These are phyloP conservation scores for Salticus scenicus DNA, from an alignment of 2,888 invertebrate genomes.

Conservation along the genomic window DNA sequence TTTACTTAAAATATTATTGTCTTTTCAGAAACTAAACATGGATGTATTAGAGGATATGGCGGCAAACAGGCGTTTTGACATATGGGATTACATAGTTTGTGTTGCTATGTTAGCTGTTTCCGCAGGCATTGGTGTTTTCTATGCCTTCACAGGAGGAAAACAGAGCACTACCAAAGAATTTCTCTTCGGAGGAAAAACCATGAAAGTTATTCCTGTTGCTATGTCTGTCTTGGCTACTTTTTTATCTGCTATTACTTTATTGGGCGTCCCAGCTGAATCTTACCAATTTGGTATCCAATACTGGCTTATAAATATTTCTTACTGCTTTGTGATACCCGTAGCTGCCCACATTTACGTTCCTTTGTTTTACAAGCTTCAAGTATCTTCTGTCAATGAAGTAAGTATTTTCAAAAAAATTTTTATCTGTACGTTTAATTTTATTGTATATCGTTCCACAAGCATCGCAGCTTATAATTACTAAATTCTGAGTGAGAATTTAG, in stretches of 20 bases:
- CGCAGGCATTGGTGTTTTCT: slow-evolving; percentile 88
- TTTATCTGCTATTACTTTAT: slow-evolving; percentile 90
- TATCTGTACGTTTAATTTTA: too few species aligned
- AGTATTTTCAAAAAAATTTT: too few species aligned
- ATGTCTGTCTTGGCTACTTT: slow-evolving; percentile 93
- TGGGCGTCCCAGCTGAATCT: slow-evolving; percentile 94
- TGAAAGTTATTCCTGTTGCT: slow-evolving; percentile 91
- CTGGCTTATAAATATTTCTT: slow-evolving; percentile 87
- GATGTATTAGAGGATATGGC: not conserved
- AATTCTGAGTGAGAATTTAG: too few species aligned
- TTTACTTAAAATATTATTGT: not conserved
- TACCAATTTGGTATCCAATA: slow-evolving; percentile 91
- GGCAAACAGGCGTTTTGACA: slow-evolving; percentile 51
- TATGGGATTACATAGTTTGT: slow-evolving; percentile 84
- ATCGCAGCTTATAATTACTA: too few species aligned
- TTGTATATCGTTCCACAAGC: too few species aligned
- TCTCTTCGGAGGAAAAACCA: slow-evolving; percentile 85
- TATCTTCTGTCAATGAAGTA: slow-evolving; percentile 92
- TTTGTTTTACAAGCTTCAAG: slow-evolving; percentile 87
- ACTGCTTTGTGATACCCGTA: slow-evolving; percentile 80
- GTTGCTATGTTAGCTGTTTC: slow-evolving; percentile 86
- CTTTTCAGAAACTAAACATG: not conserved
- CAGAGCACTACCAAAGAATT: slow-evolving; percentile 86
- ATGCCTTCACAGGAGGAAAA: slow-evolving; percentile 82
- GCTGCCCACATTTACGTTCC: slow-evolving; percentile 87